A percentile compares a stretch with the other conserved stretches of the same genome.
Conservation (phyloP, 2,888 invertebrate species). For the Notodonta dromedarius region DNA sequence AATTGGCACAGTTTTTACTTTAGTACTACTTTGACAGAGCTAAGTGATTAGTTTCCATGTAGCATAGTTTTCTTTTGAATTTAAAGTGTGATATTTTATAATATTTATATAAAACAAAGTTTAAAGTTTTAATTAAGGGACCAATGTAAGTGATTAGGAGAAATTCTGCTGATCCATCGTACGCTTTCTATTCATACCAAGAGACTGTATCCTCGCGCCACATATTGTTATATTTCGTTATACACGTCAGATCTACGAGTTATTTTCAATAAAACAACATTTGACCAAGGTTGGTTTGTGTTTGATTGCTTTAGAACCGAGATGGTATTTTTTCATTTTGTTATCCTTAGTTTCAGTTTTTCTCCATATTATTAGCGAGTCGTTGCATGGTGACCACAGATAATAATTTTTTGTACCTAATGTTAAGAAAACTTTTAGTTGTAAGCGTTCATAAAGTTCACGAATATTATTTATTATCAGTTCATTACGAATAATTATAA, state of each 20-base stretch:
- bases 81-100: conserved; percentile 85
- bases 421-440: conserved; percentile 73
- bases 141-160: conserved; percentile 82
- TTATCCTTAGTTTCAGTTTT: conserved; percentile 72
- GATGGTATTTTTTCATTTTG: conserved; percentile 64
- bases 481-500: conserved; percentile 81
- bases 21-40: conserved; percentile 79
- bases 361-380: conserved; percentile 68
- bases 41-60: conserved; percentile 79
- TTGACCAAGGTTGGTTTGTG: conserved; percentile 69
- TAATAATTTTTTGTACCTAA: conserved; percentile 82
- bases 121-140: conserved; percentile 83
- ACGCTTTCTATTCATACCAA: conserved; percentile 69
- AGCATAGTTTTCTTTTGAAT: conserved; percentile 81
- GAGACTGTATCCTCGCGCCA: conserved; percentile 71
- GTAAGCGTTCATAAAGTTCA: conserved; percentile 81
- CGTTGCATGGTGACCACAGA: conserved; percentile 77
- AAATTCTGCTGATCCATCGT: conserved; percentile 76
- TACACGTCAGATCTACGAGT: conserved; percentile 66
- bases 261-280: conserved; percentile 72
- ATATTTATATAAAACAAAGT: conserved; percentile 82
- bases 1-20: conserved; percentile 82
- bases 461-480: conserved; percentile 84
- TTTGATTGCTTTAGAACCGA: conserved; percentile 63
- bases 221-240: conserved; percentile 63